A percentile compares a stretch with the other conserved stretches of the same genome.
These are phyloP conservation scores for Brachionus asplanchnoidis DNA, from an alignment of 1,140 invertebrate genomes.

Conservation along the genomic window DNA sequence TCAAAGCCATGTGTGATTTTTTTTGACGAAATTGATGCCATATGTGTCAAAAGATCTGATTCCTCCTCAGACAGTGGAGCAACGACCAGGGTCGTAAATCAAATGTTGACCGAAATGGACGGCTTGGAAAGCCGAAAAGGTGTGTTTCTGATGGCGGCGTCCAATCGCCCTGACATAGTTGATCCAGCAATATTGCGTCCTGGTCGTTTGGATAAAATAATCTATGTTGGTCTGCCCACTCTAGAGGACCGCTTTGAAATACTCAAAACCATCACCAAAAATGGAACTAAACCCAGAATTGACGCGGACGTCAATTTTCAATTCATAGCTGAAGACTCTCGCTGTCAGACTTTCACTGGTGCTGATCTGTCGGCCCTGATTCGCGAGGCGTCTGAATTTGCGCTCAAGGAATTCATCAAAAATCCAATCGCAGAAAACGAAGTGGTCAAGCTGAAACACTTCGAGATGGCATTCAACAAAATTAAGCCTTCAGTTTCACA, in stretches of 20 bases:
- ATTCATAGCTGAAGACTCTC: slow-evolving; percentile 62
- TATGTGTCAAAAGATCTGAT: slow-evolving; percentile 82
- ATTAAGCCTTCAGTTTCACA: slow-evolving; percentile 73
- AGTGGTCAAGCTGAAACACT: slow-evolving; percentile 60
- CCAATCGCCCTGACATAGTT: slow-evolving; percentile 91
- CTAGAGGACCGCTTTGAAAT: slow-evolving; percentile 77
- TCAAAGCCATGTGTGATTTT: slow-evolving; percentile 97
- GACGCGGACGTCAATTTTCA: slow-evolving; percentile 71
- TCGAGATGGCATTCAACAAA: slow-evolving; percentile 66
- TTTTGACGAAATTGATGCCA: slow-evolving; percentile 95
- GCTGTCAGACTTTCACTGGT: slow-evolving; percentile 77
- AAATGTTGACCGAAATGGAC: slow-evolving; percentile 97
- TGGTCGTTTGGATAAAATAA: slow-evolving; percentile 83
- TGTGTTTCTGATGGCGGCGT: slow-evolving; percentile 90
- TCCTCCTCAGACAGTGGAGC: slow-evolving; percentile 43
- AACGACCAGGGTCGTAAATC: slow-evolving; percentile 77
- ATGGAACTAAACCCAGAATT: slow-evolving; percentile 71
- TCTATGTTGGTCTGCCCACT: slow-evolving; percentile 86
- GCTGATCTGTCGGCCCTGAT: slow-evolving; percentile 84
- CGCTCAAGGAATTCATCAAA: slow-evolving; percentile 64
- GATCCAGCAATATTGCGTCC: slow-evolving; percentile 91
- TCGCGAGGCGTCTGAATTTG: slow-evolving; percentile 71
- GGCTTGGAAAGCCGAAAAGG: slow-evolving; percentile 79
- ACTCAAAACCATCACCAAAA: slow-evolving; percentile 63
- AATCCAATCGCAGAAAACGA: slow-evolving; percentile 43